Conservation (phyloP, 2,888 invertebrate species). For the Drosophila ustulata region DNA sequence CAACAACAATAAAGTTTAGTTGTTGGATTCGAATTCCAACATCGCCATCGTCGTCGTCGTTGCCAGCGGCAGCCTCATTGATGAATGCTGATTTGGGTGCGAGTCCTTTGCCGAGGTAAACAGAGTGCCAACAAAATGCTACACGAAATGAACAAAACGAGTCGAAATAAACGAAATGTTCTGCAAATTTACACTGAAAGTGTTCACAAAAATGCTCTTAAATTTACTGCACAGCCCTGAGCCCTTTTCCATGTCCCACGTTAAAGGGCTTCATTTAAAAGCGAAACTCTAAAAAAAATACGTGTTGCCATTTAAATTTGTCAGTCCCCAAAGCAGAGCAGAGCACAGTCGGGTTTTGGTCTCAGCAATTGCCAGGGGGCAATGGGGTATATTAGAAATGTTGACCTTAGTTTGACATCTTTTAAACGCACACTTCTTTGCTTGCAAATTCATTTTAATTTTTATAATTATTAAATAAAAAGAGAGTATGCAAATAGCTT, state of each 20-base stretch:
- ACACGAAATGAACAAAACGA: conserved; percentile 3
- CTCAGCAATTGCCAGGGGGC: neutral
- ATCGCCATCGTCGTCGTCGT: conserved; percentile 12
- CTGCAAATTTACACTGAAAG: conserved; percentile 15
- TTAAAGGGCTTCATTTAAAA: conserved; percentile 28
- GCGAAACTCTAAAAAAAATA: conserved; percentile 8
- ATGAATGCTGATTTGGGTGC: conserved; percentile 61
- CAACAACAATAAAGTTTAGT: neutral
- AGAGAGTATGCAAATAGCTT: too few species aligned
- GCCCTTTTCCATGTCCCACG: conserved; percentile 13
- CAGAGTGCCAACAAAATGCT: conserved; percentile 38
- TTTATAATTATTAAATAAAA: too few species aligned
- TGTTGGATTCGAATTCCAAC: conserved; percentile 16
- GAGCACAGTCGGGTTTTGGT: neutral
- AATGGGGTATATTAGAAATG: conserved; percentile 17
- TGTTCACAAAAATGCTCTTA: conserved; percentile 34
- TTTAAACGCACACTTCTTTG: too few species aligned
- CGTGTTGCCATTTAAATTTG: conserved; percentile 39
- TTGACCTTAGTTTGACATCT: too few species aligned
- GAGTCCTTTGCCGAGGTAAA: conserved; percentile 38
- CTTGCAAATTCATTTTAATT: too few species aligned
- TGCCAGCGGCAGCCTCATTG: conserved; percentile 39
- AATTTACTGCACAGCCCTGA: conserved; percentile 38
- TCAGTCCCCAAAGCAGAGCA: conserved; percentile 16
- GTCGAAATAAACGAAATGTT: conserved; percentile 16